Base-by-base conservation (phyloP, 2,113 vertebrate species). In the Egretta garzetta region DNA sequence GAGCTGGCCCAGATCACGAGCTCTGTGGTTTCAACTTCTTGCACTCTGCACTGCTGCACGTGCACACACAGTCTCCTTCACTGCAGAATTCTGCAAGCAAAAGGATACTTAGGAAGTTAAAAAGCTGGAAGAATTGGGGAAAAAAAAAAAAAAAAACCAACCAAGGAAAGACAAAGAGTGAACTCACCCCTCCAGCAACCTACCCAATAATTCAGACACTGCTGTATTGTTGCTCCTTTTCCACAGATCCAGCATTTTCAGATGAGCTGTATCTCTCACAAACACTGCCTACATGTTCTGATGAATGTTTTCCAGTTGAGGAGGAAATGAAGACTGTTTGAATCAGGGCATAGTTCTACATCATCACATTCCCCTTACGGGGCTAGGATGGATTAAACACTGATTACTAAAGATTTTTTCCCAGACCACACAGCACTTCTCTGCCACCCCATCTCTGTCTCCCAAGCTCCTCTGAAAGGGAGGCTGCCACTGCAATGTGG, bases 401-500 rank as follows among this genome's bases (percentile, higher is more conserved):
- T 15, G 8, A 58, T 50, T 33, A 52, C 4, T 39, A 22, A 71
- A 56, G 22, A n/a, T 39, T 43, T 49, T 3, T 19, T 70, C 30
- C 45, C 13, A 63, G 43, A 68, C 18, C 41, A 52, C 24, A 53
- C 5, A 47, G 23, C 17, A 15, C 12, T 91, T 53, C n/a, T 59
- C 20, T 88, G 53, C 6, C 3, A 5, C 2, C 26, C 22, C 2
- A 1, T 20, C 19, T 37, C 41, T 71, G 33, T 17, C 33, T 74
- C 71, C 37, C 60, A 70, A 75, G 13, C 32, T 55, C 7, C 12
- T 59, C 26, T 68, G 15, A 75, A 77, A 68, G 22, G 7, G 10
- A 53, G 6, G 23, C 17, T 8, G 37, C 10, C 14, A 32, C 22
- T 75, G 33, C 30, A 85, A 58, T 3, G 6, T 0, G 1, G 21